Conservation (phyloP, 2,888 invertebrate species). For the Eupithecia pulchellata region DNA sequence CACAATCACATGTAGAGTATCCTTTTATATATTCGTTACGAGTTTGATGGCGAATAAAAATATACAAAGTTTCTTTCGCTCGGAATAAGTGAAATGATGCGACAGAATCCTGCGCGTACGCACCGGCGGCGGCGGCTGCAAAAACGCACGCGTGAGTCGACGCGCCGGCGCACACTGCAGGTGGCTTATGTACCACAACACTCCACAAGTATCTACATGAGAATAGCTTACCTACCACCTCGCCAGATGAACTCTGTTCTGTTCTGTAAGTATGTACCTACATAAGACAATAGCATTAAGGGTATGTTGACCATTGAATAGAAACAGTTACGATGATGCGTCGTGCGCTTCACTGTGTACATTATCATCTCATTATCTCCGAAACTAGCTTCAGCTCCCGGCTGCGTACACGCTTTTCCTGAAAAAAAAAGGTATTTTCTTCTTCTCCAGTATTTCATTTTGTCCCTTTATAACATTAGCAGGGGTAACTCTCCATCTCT, state of each 20-base stretch:
- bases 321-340: background rate
- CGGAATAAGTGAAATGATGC: background rate
- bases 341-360: background rate
- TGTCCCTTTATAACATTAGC: background rate
- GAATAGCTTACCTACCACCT: background rate
- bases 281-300: background rate
- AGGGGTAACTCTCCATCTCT: background rate
- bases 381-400: background rate
- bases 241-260: background rate
- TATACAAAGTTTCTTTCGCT: background rate
- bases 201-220: too few relatives aligned
- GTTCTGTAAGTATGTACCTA: background rate
- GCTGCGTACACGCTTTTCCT: background rate
- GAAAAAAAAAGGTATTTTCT: background rate
- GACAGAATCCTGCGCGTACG: conserved; percentile 8
- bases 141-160: conserved; percentile 18
- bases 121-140: background rate
- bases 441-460: background rate
- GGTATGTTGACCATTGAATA: background rate
- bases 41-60: background rate
- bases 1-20: background rate
- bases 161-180: conserved; percentile 22
- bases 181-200: background rate
- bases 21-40: background rate
- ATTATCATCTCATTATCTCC: background rate